Base-by-base conservation (phyloP, 2,888 invertebrate species). In the Mycalesis mineus region DNA sequence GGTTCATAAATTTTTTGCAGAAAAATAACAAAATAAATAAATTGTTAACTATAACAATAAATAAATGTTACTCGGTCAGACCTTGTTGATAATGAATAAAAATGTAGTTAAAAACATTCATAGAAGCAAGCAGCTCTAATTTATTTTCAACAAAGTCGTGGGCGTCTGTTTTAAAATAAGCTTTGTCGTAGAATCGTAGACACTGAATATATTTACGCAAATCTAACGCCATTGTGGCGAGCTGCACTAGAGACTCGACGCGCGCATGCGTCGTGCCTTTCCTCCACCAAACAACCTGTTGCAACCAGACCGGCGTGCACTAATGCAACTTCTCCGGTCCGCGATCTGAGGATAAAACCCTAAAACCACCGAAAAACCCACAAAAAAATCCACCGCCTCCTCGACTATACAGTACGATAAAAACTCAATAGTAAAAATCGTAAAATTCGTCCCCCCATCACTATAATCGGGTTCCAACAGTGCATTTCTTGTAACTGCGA, bases 251-350 rank as follows among this genome's bases (percentile, higher is more conserved):
- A 64, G 64, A 69, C 62, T 59, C 56, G 60, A 55, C 62, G 40
- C 64, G 74, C 88, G 88, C 88, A 81, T 80, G 87, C 88, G 86
- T 71, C 65, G 61, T 53, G 28, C 62, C 57, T 65, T 63, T 70
- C 64, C 75, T 77, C 77, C 70, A 69, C 80, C 84, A 86, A 87
- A 86, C 88, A 88, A 89, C 88, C 88, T 89, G 88, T 89, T 89
- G 88, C 88, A 89, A 84, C 73, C 68, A 74, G 80, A 67, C 74
- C 84, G 80, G 82, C 86, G 86, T 89, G 88, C 88, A 88, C 81
- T 74, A 73, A 79, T 88, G 88, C 88, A 88, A 81, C 80, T 63
- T 72, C 75, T 75, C 42, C 58, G 63, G 80, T 80, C 77, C 72
- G 70, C 75, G 74, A 80, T 81, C 78, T 75, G 70, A 67, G 71